These are phyloP conservation scores for Thalassaphorura encarpata DNA, from an alignment of 1,140 invertebrate genomes.

Conservation along the genomic window DNA sequence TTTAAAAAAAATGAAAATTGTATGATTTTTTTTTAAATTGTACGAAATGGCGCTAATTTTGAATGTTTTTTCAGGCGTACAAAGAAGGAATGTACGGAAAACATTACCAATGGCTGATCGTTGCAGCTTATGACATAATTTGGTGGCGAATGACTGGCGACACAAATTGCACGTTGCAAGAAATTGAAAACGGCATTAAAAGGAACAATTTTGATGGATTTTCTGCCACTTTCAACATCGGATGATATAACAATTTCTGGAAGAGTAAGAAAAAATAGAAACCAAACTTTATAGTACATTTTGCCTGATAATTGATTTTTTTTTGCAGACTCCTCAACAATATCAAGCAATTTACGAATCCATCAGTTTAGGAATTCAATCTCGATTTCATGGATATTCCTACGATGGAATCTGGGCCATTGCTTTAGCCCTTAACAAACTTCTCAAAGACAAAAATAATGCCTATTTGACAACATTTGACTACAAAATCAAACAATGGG, in stretches of 20 bases:
- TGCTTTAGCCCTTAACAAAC: conserved; percentile 78
- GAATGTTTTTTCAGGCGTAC: conserved; percentile 44
- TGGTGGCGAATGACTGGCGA: conserved; percentile 32
- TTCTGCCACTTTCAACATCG: conserved; percentile 60
- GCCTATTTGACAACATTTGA: conserved; percentile 58
- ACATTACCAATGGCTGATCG: conserved; percentile 94
- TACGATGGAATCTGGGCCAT: conserved; percentile 97
- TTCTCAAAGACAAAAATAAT: conserved; percentile 49
- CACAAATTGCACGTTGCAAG: conserved; percentile 56
- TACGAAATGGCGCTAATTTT: conserved; percentile 1
- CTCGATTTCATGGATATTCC: conserved; percentile 91
- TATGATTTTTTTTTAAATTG: conserved; percentile 8
- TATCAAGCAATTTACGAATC: conserved; percentile 76
- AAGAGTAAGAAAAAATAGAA: conserved; percentile 66
- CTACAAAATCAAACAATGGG: conserved; percentile 78
- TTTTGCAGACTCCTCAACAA: conserved; percentile 68
- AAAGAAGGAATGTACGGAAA: conserved; percentile 62
- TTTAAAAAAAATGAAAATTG: too few species aligned
- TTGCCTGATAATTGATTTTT: conserved; percentile 9
- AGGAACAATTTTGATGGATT: conserved; percentile 79
- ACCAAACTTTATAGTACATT: not conserved
- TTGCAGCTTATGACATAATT: conserved; percentile 68
- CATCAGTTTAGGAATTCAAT: conserved; percentile 67
- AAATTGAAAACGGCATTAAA: conserved; percentile 73
- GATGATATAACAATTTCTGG: conserved; percentile 75